phyloP scores from a whole-genome alignment of 2,888 invertebrate genomes.

The Lymantria monacha region DNA sequence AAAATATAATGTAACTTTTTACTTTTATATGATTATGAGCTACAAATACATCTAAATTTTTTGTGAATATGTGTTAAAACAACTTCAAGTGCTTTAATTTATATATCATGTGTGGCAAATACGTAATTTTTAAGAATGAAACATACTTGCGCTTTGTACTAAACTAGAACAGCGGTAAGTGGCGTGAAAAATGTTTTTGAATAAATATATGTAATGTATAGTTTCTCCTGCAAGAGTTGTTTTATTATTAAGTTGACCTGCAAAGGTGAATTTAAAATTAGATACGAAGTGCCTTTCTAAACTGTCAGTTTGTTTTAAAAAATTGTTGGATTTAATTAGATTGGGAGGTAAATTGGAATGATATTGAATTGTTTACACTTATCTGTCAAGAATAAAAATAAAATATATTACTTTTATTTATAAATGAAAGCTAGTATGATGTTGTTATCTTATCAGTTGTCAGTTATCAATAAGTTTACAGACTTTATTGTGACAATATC shows the following conservation, averaged over 20 bases:
- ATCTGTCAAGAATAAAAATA: constrained; percentile 1
- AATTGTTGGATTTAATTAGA: constrained; percentile 14
- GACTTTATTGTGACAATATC: constrained; percentile 17
- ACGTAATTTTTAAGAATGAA: constrained; percentile 71
- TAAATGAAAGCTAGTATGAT: constrained; percentile 1
- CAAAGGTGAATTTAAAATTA: constrained; percentile 36
- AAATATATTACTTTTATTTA: constrained; percentile 1
- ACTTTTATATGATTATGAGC: constrained; percentile 41
- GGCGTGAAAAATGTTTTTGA: constrained; percentile 37
- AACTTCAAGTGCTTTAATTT: constrained; percentile 36
- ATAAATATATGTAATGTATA: constrained; percentile 32
- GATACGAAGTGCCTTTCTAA: constrained; percentile 62
- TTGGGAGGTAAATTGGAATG: constrained; percentile 13
- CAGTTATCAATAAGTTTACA: constrained; percentile 36
- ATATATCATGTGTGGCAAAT: constrained; percentile 71
- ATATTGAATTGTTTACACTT: neutral
- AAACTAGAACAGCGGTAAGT: constrained; percentile 70
- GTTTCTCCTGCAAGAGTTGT: constrained; percentile 25
- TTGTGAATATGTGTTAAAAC: constrained; percentile 23
- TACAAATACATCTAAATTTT: constrained; percentile 24
- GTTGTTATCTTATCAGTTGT: constrained; percentile 45
- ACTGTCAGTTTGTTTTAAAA: constrained; percentile 53
- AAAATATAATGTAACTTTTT: constrained; percentile 66
- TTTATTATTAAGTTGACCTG: constrained; percentile 33
- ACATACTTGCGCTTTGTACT: constrained; percentile 70